These are phyloP conservation scores for Fistularia commersonii DNA, from an alignment of 2,797 vertebrate species.

Conservation along the genomic window DNA sequence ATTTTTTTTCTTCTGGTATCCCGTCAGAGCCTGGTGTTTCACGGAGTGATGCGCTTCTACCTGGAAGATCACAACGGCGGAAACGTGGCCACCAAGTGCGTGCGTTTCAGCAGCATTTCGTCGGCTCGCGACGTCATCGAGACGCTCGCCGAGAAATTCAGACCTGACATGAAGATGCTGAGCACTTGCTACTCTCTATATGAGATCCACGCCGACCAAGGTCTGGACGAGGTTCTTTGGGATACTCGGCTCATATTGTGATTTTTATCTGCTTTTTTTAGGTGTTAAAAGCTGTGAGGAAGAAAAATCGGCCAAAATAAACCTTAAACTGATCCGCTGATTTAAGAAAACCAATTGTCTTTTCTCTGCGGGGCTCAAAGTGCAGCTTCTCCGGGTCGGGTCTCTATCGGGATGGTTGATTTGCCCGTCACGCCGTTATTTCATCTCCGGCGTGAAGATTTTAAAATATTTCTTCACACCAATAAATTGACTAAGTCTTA, in stretches of 20 bases:
- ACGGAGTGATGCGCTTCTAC: conserved; percentile 93
- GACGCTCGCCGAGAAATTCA: conserved; percentile 87
- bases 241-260: neutral
- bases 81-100: conserved; percentile 89
- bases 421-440: too few relatives aligned
- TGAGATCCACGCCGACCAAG: conserved; percentile 83
- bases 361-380: too few relatives aligned
- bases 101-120: conserved; percentile 82
- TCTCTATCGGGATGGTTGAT: too few relatives aligned
- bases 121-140: conserved; percentile 83
- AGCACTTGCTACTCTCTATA: conserved; percentile 81
- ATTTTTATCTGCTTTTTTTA: neutral
- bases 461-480: too few relatives aligned
- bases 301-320: too few relatives aligned
- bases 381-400: too few relatives aligned
- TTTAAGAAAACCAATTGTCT: too few relatives aligned
- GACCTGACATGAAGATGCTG: conserved; percentile 88
- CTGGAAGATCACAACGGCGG: conserved; percentile 84
- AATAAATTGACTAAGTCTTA: too few relatives aligned
- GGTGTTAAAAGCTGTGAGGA: neutral
- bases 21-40: conserved; percentile 85
- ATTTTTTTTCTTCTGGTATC: conserved; percentile 4
- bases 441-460: too few relatives aligned
- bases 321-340: too few relatives aligned
- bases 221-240: conserved; percentile 57